These are phyloP conservation scores for Apaloderma vittatum DNA, from an alignment of 2,113 vertebrate species.

Conservation along the genomic window DNA sequence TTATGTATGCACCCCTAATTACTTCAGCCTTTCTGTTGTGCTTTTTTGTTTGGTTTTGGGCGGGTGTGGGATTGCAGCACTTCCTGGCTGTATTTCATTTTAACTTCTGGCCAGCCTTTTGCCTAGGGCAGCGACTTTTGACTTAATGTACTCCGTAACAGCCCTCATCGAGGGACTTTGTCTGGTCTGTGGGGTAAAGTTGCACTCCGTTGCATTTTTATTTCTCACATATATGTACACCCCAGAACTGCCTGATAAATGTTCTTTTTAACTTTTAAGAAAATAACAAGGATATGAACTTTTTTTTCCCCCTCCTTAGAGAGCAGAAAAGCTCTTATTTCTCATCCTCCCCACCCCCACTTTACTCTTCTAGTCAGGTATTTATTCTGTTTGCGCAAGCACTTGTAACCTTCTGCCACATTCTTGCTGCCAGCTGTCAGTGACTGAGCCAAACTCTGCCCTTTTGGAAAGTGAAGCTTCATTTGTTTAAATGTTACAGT, in stretches of 20 bases:
- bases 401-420: background rate
- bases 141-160: background rate
- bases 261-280: background rate
- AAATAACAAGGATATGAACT: background rate
- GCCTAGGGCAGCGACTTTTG: slow-evolving; percentile 35
- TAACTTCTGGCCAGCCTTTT: slow-evolving; percentile 21
- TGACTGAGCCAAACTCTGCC: background rate
- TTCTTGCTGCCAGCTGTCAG: slow-evolving; percentile 30
- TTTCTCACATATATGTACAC: background rate
- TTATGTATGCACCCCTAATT: background rate
- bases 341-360: background rate
- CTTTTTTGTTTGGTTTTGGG: slow-evolving; percentile 20
- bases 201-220: background rate
- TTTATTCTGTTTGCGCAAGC: slow-evolving; percentile 1
- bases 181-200: slow-evolving; percentile 7
- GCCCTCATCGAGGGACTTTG: background rate
- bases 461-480: slow-evolving; percentile 32
- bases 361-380: background rate
- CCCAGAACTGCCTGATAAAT: background rate
- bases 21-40: background rate
- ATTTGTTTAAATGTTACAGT: slow-evolving; percentile 28
- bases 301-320: background rate
- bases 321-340: background rate
- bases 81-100: slow-evolving; percentile 29
- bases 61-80: background rate